Evolutionary conservation across 2,888 invertebrate genomes (phyloP), one percentile per base, ranked within the genome.

Genomic region (Aplocera efformata): DNA sequence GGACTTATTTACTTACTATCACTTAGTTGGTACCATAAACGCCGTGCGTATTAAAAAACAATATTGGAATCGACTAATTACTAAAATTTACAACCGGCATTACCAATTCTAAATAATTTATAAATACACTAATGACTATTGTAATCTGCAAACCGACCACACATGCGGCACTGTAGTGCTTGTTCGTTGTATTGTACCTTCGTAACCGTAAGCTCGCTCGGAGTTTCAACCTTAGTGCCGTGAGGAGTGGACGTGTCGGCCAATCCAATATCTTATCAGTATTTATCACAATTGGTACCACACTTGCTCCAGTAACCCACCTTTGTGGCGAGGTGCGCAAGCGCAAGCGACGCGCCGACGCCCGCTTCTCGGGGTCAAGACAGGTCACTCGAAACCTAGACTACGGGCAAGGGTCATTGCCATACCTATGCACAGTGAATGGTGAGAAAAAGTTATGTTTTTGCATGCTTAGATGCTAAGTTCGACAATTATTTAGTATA

Each of bases 381-480:
- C 67, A 67, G 78, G 70, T 81, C 79, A 78, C 66, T 34, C 43
- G 53, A 53, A 57, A 60, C 48, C 51, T 57, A 59, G 52, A 46
- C 54, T 56, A 52, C 60, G 59, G 13, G n/a, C n/a, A n/a, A 53
- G 60, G 73, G 68, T 75, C 75, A 76, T 72, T 73, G 69, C 62
- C 71, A 58, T 57, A 52, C 44, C 46, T 60, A 17, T 60, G 43
- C 58, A n/a, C 55, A 50, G 48, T 37, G 50, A 57, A 54, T 56
- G 63, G 64, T 63, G 64, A 72, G 9, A 17, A 69, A 62, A 61
- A 40, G 17, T 32, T 31, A 47, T 47, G 42, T 53, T 47, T 53
- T 42, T 47, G 51, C 53, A 56, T 56, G 53, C 46, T 42, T n/a
- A 8, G 1, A 17, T 7, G 7, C 2, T 17, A 17, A 17, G 13